phyloP scores from a whole-genome alignment of 2,888 invertebrate species.

The Drosophila dives region DNA sequence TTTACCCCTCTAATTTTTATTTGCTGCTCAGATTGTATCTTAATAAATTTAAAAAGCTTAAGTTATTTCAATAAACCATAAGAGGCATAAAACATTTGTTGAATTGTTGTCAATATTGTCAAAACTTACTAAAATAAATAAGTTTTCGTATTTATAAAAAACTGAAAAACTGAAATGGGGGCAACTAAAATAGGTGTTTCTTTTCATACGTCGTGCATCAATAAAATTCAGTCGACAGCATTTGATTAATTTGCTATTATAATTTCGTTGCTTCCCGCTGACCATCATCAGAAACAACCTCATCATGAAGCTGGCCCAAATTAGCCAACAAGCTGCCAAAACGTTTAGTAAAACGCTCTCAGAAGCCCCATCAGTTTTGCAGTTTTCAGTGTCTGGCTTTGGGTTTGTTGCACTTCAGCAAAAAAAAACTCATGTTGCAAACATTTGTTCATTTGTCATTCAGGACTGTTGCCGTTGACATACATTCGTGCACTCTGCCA shows the following conservation, averaged over 20 bases:
- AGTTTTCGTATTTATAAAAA: background rate
- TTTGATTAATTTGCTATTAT: conserved; percentile 33
- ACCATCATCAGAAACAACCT: conserved; percentile 31
- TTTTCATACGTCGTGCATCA: background rate
- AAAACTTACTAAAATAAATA: background rate
- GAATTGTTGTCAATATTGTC: background rate
- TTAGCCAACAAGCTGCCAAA: conserved; percentile 78
- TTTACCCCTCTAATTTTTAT: no score
- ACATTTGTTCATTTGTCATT: conserved; percentile 84
- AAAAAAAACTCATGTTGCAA: conserved; percentile 45
- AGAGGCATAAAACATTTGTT: background rate
- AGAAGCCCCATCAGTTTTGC: conserved; percentile 20
- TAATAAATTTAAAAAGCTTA: conserved; percentile 11
- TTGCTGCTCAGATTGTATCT: conserved; percentile 19
- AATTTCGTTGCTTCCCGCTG: conserved; percentile 24
- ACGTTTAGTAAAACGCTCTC: conserved; percentile 72
- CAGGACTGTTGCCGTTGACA: conserved; percentile 82
- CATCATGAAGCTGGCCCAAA: conserved; percentile 60
- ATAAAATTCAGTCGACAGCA: conserved; percentile 2
- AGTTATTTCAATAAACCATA: conserved; percentile 2
- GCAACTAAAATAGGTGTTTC: background rate
- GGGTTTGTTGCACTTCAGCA: conserved; percentile 4
- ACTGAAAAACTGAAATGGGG: background rate
- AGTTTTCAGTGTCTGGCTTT: conserved; percentile 6
- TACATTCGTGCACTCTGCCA: conserved; percentile 80